Evolutionary conservation across 2,797 vertebrate genomes (phyloP).

Genomic region (Schizopygopsis malacanthus): DNA sequence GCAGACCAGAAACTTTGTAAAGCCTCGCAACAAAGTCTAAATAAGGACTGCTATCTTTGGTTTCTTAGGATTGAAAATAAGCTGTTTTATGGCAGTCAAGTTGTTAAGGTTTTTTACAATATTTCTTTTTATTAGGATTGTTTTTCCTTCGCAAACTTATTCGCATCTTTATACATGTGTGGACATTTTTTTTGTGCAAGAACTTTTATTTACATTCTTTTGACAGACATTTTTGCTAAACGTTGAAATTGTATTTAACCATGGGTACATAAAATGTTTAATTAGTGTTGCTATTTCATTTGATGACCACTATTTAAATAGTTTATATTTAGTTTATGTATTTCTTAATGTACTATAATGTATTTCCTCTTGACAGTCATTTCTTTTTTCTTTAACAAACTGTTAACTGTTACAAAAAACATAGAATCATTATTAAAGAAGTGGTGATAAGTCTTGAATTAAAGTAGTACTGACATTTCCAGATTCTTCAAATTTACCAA

Average conservation of each 20-base stretch:
- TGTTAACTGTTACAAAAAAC: background rate
- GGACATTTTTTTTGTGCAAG: background rate
- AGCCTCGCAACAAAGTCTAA: slow-evolving; percentile 39
- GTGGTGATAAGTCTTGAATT: background rate
- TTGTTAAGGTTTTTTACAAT: background rate
- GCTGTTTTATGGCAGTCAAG: background rate
- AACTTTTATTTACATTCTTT: slow-evolving; percentile 2
- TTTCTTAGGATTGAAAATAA: slow-evolving; percentile 8
- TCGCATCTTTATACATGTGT: background rate
- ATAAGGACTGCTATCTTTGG: slow-evolving; percentile 9
- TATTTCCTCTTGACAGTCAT: too few relatives aligned
- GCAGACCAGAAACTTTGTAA: slow-evolving; percentile 56
- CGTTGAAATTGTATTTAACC: background rate
- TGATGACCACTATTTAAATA: background rate
- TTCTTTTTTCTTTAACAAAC: too few relatives aligned
- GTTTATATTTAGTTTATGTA: background rate
- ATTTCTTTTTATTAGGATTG: background rate
- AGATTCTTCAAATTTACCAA: background rate
- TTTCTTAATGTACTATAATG: too few relatives aligned
- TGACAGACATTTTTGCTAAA: background rate
- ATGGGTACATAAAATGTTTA: background rate
- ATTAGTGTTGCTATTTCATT: background rate
- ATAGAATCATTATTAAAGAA: background rate
- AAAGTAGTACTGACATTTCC: background rate
- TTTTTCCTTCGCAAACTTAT: background rate